These are phyloP conservation scores for Drosophila macrospina DNA, from an alignment of 2,888 invertebrate species.

Conservation along the genomic window DNA sequence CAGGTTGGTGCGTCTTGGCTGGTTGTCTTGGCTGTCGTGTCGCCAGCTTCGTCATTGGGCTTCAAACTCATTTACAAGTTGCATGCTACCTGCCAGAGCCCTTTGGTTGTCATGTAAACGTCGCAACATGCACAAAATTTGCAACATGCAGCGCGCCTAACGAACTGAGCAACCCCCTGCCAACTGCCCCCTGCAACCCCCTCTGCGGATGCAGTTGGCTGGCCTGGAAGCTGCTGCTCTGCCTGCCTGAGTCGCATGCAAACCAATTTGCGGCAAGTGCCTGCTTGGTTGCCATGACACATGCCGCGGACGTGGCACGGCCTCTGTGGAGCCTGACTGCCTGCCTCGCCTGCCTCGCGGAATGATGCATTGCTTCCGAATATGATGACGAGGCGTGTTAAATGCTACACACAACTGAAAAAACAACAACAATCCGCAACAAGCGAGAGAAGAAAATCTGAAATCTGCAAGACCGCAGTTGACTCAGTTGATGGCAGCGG, in stretches of 20 bases:
- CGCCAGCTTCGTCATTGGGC: conserved; percentile 49
- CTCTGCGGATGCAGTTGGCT: conserved; percentile 16
- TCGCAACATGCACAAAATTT: conserved; percentile 65
- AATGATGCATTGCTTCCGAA: conserved; percentile 81
- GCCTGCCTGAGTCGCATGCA: conserved; percentile 57
- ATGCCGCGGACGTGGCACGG: conserved; percentile 51
- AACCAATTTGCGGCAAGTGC: conserved; percentile 81
- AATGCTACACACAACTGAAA: conserved; percentile 57
- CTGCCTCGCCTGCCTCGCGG: conserved; percentile 42
- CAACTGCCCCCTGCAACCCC: background rate
- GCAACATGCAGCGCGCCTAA: conserved; percentile 68
- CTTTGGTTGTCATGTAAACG: conserved; percentile 41
- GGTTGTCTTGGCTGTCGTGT: conserved; percentile 30
- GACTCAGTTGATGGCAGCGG: conserved; percentile 27
- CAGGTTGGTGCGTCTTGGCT: conserved; percentile 27
- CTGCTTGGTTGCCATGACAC: conserved; percentile 77
- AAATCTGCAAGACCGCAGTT: conserved; percentile 59
- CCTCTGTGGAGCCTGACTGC: conserved; percentile 33
- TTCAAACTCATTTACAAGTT: conserved; percentile 56
- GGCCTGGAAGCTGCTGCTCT: conserved; percentile 11
- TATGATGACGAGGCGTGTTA: conserved; percentile 80
- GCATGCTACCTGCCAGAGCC: conserved; percentile 55
- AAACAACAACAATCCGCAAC: conserved; percentile 13
- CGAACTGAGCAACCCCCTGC: conserved; percentile 37
- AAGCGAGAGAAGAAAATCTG: conserved; percentile 33